A percentile compares a stretch with the other conserved stretches of the same genome.
phyloP scores from a whole-genome alignment of 2,888 invertebrate species.

The Scaptomyza flava region DNA sequence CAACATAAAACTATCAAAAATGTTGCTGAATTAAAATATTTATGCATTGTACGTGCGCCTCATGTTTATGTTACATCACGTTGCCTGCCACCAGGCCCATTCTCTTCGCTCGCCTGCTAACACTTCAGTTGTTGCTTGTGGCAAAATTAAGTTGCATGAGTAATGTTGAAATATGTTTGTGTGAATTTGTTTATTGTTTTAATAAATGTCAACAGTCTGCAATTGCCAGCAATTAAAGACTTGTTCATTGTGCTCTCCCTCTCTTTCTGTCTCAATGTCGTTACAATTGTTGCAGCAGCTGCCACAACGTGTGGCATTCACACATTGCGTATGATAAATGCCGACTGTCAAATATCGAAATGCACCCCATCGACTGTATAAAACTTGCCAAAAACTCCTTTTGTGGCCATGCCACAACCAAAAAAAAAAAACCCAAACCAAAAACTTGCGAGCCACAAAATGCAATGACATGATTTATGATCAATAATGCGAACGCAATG shows the following conservation, averaged over 20 bases:
- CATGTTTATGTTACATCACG: conserved; percentile 55
- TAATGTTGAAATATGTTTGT: conserved; percentile 13
- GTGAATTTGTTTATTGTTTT: conserved; percentile 74
- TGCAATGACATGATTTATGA: conserved; percentile 73
- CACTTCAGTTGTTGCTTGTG: conserved; percentile 16
- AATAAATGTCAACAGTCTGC: conserved; percentile 74
- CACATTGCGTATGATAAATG: conserved; percentile 67
- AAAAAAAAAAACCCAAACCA: conserved; percentile 15
- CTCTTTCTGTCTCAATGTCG: conserved; percentile 2
- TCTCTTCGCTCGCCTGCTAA: background rate
- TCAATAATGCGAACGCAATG: conserved; percentile 31
- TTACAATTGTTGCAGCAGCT: conserved; percentile 22
- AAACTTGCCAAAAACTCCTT: conserved; percentile 38
- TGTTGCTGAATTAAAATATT: conserved; percentile 72
- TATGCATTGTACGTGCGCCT: conserved; percentile 66
- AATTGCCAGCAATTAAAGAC: conserved; percentile 65
- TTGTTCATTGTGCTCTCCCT: conserved; percentile 13
- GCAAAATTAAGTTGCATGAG: conserved; percentile 19
- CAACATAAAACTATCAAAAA: conserved; percentile 73
- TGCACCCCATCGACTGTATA: conserved; percentile 38
- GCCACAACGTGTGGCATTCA: conserved; percentile 27
- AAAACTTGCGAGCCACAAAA: conserved; percentile 51
- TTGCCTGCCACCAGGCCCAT: background rate
- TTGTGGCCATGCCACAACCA: conserved; percentile 36
- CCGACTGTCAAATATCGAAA: conserved; percentile 49